These are phyloP conservation scores for Uropetala carovei DNA, from an alignment of 2,888 invertebrate genomes.

Conservation along the genomic window DNA sequence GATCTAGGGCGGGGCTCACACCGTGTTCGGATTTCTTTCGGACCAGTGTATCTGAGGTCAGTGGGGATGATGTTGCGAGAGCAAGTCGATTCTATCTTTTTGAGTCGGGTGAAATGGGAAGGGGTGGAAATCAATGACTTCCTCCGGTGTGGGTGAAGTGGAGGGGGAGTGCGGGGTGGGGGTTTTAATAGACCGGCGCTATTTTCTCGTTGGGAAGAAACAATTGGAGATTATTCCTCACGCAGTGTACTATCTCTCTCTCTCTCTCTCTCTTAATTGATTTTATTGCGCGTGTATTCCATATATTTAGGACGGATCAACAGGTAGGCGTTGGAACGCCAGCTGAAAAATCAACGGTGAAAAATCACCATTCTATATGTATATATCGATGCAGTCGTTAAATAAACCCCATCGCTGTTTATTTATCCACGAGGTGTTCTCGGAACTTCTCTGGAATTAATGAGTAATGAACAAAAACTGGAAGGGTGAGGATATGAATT, in stretches of 20 bases:
- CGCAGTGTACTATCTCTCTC: neutral
- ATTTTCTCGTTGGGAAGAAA: neutral
- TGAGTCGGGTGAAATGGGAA: neutral
- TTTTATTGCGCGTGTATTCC: neutral
- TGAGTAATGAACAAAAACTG: too few relatives aligned
- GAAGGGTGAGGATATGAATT: too few relatives aligned
- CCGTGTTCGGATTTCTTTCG: constrained; percentile 19
- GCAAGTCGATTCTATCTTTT: constrained; percentile 4
- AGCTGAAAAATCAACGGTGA: neutral
- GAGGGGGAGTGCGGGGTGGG: too few relatives aligned
- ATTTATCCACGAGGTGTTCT: too few relatives aligned
- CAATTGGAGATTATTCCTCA: neutral
- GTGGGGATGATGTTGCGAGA: constrained; percentile 5
- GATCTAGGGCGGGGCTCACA: neutral
- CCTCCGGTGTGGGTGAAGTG: neutral
- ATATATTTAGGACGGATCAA: neutral
- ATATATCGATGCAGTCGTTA: too few relatives aligned
- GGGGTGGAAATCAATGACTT: constrained; percentile 24
- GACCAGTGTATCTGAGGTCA: constrained; percentile 24
- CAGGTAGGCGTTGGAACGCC: neutral
- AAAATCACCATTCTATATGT: too few relatives aligned
- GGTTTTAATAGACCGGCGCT: neutral
- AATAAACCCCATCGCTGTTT: too few relatives aligned
- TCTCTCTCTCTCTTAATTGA: neutral
- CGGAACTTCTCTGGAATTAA: too few relatives aligned